These are phyloP conservation scores for Argyrosomus japonicus DNA, from an alignment of 2,113 vertebrate species.

Conservation along the genomic window DNA sequence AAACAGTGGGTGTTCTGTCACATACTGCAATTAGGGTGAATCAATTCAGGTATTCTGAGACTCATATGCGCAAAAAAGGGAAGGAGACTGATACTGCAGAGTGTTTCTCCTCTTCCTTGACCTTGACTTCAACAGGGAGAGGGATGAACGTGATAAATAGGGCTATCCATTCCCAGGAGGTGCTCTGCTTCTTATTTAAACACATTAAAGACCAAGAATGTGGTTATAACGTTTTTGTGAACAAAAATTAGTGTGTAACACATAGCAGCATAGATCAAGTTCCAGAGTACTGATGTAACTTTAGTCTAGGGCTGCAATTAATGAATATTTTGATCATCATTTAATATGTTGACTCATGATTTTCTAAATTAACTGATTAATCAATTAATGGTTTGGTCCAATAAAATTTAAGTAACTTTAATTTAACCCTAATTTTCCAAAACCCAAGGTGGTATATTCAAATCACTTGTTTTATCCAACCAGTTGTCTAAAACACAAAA, in stretches of 20 bases:
- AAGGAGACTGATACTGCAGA: constrained; percentile 31
- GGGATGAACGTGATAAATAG: constrained; percentile 28
- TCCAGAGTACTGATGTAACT: background rate
- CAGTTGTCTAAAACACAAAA: background rate
- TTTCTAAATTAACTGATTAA: background rate
- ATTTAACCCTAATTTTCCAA: no score
- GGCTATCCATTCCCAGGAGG: constrained; percentile 5
- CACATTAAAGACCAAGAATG: constrained; percentile 12
- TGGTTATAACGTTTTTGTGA: background rate
- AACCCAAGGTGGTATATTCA: background rate
- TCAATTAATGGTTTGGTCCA: no score
- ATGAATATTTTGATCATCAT: background rate
- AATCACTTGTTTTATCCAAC: background rate
- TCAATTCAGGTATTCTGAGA: constrained; percentile 63
- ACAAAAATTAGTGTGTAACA: background rate
- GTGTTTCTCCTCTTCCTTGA: constrained; percentile 41
- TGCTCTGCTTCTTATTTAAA: constrained; percentile 2
- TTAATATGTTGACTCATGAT: background rate
- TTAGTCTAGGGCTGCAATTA: background rate
- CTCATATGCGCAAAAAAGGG: constrained; percentile 5
- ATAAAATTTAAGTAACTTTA: no score
- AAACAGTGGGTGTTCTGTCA: constrained; percentile 66
- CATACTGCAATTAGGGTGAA: constrained; percentile 64
- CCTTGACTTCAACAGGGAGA: constrained; percentile 46
- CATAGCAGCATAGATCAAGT: background rate